Evolutionary conservation across 2,113 vertebrate genomes (phyloP).

Genomic region (Rhizomys pruinosus): DNA sequence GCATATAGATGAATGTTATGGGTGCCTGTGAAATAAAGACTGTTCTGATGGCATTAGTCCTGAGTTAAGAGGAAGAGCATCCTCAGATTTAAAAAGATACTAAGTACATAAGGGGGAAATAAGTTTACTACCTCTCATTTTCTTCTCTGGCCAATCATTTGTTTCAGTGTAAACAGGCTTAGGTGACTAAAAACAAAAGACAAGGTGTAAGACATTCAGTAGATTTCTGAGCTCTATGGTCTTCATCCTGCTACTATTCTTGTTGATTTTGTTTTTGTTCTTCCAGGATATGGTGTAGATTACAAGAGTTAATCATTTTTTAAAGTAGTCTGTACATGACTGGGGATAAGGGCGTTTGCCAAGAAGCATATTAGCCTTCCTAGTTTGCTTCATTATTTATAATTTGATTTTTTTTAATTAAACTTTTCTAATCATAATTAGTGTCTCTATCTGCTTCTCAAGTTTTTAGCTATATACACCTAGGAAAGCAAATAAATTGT

Average conservation of each 20-base stretch:
- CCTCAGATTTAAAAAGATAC: not conserved
- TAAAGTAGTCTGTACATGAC: too few species aligned
- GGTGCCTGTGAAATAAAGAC: slow-evolving; percentile 27
- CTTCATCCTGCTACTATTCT: not conserved
- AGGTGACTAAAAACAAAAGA: not conserved
- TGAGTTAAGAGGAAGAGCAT: not conserved
- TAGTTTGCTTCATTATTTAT: not conserved
- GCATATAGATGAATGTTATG: not conserved
- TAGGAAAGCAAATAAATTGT: not conserved
- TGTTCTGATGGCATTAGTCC: not conserved
- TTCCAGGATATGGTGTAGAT: not conserved
- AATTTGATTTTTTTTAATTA: slow-evolving; percentile 46
- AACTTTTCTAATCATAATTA: slow-evolving; percentile 51
- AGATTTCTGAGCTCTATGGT: not conserved
- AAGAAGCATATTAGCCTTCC: not conserved
- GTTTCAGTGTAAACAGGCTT: too few species aligned
- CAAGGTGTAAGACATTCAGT: not conserved
- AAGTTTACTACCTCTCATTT: not conserved
- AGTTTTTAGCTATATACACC: not conserved
- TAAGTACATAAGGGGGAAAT: not conserved
- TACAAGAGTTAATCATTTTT: not conserved
- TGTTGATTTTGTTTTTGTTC: not conserved
- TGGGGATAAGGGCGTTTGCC: not conserved
- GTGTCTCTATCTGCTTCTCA: slow-evolving; percentile 14
- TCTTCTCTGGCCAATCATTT: not conserved